Base-by-base conservation (phyloP, 1,140 invertebrate genomes). In the Riptortus pedestris region DNA sequence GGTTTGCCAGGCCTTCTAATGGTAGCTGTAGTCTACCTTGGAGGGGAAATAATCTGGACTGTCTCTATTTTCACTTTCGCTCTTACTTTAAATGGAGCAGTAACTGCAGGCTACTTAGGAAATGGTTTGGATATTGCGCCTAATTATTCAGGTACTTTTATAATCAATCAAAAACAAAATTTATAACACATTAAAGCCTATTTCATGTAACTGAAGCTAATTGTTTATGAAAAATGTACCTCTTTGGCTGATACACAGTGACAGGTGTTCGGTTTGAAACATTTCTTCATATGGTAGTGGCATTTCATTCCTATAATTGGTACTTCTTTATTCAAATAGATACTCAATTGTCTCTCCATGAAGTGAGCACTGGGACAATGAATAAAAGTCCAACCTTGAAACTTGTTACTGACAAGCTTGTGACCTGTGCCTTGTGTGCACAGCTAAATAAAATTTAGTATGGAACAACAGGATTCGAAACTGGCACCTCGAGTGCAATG, bases 71-170 rank as follows among this genome's bases (percentile, higher is more conserved):
- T 91, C 70, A 90, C 88, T 0, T 70, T 82, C 5, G 83, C 84
- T 0, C 71, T 91, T 1, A 92, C 90, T 24, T 83, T 91, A 67
- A 90, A 88, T 70, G 91, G 90, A 16, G 86, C 83, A 0, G 88
- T 92, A 9, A 91, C 89, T 0, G 88, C 86, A 31, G 91, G 91
- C 3, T 93, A 91, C 73, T 79, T 93, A 22, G 86, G 91, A 61
- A 95, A 93, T 72, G 88, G 88, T 24, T 76, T 93, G 45, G 91
- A 94, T 70, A 92, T 95, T 70, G 91, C 91, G 2, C 90, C 90
- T 4, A 88, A 90, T 69, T 93, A 89, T 74, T 89, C 90, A 59
- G 91, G 91, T 71, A 70, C 45, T 24, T 16, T 47, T 16, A 27
- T 58, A 1, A 51, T 45, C n/a, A n/a, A n/a, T n/a, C n/a, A n/a